Base-by-base conservation (phyloP, 2,797 vertebrate genomes). In the Vespertilio murinus region DNA sequence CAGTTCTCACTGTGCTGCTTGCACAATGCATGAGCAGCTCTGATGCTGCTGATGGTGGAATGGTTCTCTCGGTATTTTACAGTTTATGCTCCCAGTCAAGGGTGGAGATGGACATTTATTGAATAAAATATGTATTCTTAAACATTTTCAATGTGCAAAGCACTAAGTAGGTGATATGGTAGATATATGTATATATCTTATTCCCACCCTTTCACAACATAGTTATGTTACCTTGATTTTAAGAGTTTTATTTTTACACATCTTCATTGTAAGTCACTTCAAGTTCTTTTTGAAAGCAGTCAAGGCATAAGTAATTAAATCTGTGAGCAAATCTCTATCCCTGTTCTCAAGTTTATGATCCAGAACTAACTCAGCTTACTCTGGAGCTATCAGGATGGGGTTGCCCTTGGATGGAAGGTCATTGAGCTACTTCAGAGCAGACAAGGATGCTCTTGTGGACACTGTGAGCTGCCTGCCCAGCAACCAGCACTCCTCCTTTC, bases 241-340 rank as follows among this genome's bases (percentile, higher is more conserved):
- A 88, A 65, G 65, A 79, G 8, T 89, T 92, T 64, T 79, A 54
- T 82, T 61, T 61, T 69, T 61, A 74, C 4, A 64, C 9, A 35
- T 77, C 38, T 93, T 73, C 69, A 64, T 78, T 88, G 20, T 81
- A 91, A 94, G 47, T 94, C 69, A 93, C 65, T 80, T 70, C 12
- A n/a, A 90, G 80, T 52, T 25, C 40, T 92, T 90, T 94, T 17
- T n/a, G n/a, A 90, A 93, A 82, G 74, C 52, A 93, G 52, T 79
- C 70, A 92, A 96, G 56, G 70, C 71, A 89, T 92, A 92, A 93
- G 92, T 92, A 93, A 93, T 93, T 88, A 94, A 96, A 90, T 33
- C 78, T 40, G 35, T 71, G 64, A 93, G 79, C 85, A 94, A 94
- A 92, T 93, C 25, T 90, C 90, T 82, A 33, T 65, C 61, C 65